Evolutionary conservation across 2,797 vertebrate species (phyloP), one percentile per base, ranked within the genome.

Genomic region (Amazona finschi): DNA sequence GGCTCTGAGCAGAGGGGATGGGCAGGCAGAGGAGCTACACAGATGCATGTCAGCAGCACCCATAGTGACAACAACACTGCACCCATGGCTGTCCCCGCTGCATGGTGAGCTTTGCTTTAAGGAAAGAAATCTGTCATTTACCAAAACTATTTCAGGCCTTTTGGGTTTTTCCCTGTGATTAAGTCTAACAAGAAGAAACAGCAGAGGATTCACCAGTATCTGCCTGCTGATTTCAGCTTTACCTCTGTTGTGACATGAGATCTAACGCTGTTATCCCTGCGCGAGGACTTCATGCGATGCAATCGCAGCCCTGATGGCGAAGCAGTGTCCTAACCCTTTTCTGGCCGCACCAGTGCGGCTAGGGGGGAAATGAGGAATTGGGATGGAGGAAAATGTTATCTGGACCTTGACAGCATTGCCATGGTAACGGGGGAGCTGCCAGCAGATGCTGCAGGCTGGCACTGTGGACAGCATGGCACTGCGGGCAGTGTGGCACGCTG

Each of bases 401-500:
- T 94, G 92, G 94, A 94, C 93, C 86, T 61, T 82, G 83, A 60
- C 67, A 87, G 74, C 46, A 85, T 61, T 89, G 85, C 83, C 88
- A 85, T 90, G 80, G 94, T 52, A 94, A 96, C 20, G 0, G 49
- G 80, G 62, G 83, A 80, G 76, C 69, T 79, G 81, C 38, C 53
- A 65, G 66, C n/a, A 28, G 46, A 22, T 24, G 77, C 67, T 73
- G 81, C 70, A 31, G 83, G 57, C 72, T 80, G 70, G 83, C 52
- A 41, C 17, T 5, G 61, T 5, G 11, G 77, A 62, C 85, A 66
- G 49, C 1, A 1, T 62, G 74, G 64, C 58, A 64, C 15, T 0
- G 47, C 1, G 39, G 64, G 70, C 64, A 41, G 61, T 3, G 0
- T 36, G 87, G 21, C 77, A 50, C 0, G 0, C 66, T 27, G 24